These are phyloP conservation scores for Pterocles orientalis DNA, from an alignment of 2,113 vertebrate species.

Conservation along the genomic window DNA sequence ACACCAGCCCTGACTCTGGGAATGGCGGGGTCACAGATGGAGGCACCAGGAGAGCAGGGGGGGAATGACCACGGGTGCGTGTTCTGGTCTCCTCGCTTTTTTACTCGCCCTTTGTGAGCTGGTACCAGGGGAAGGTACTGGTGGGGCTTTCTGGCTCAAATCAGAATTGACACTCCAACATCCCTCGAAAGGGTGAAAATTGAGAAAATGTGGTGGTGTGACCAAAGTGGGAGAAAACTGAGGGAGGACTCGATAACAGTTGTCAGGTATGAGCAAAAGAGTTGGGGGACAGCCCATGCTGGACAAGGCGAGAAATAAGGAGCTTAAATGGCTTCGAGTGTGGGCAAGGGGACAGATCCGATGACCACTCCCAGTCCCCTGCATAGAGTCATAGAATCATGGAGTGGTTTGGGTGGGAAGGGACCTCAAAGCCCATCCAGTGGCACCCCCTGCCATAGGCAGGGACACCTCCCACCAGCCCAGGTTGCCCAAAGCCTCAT, in stretches of 20 bases:
- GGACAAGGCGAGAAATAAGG: not conserved
- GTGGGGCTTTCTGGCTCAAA: not conserved
- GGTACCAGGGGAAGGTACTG: no score
- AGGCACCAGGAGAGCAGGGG: not conserved
- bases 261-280: no score
- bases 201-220: not conserved
- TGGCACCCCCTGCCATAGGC: no score
- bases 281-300: not conserved
- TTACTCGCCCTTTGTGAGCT: not conserved
- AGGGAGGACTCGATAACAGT: not conserved
- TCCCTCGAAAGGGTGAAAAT: accelerated
- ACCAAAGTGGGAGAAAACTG: not conserved
- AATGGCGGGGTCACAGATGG: not conserved
- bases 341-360: not conserved
- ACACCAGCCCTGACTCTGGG: not conserved
- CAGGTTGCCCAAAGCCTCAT: no score
- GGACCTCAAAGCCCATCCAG: no score
- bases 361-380: not conserved
- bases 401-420: no score
- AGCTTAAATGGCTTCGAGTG: not conserved
- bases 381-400: no score
- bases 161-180: not conserved
- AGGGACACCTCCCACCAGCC: no score
- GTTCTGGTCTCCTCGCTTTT: not conserved
- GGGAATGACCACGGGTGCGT: not conserved